These are phyloP conservation scores for Dryocosmus kuriphilus DNA, from an alignment of 2,888 invertebrate species.

Conservation along the genomic window DNA sequence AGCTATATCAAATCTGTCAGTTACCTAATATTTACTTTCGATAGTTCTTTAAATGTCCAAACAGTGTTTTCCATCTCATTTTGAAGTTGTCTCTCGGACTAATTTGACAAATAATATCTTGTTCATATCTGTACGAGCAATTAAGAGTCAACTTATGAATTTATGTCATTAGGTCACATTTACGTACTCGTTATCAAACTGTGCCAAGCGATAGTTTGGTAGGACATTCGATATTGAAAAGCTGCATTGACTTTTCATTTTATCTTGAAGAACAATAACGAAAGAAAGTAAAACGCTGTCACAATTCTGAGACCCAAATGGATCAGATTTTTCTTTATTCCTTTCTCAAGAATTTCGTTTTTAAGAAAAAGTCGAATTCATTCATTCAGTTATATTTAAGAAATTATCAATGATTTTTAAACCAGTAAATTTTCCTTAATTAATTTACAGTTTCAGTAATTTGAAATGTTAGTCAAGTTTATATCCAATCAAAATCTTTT, in stretches of 20 bases:
- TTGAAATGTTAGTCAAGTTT: too few relatives aligned
- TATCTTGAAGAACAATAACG: neutral
- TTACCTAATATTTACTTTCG: neutral
- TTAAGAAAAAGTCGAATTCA: too few relatives aligned
- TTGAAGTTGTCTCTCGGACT: neutral
- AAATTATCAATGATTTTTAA: too few relatives aligned
- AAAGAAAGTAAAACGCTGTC: neutral
- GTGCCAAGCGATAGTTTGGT: conserved; percentile 7
- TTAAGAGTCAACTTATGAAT: neutral
- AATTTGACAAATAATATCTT: neutral
- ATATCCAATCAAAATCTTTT: too few relatives aligned
- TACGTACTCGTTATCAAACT: conserved; percentile 12
- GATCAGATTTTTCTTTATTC: neutral
- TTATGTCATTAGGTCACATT: conserved; percentile 11
- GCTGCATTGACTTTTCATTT: neutral
- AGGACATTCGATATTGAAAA: conserved; percentile 30
- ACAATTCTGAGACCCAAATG: neutral
- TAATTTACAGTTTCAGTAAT: too few relatives aligned
- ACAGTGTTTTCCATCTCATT: neutral
- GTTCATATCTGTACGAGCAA: neutral
- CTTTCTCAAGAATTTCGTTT: neutral
- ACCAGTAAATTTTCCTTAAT: too few relatives aligned
- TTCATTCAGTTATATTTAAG: too few relatives aligned
- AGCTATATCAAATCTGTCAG: neutral
- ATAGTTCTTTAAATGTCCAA: neutral